These are phyloP conservation scores for Actias luna DNA, from an alignment of 2,888 invertebrate species.

Conservation along the genomic window DNA sequence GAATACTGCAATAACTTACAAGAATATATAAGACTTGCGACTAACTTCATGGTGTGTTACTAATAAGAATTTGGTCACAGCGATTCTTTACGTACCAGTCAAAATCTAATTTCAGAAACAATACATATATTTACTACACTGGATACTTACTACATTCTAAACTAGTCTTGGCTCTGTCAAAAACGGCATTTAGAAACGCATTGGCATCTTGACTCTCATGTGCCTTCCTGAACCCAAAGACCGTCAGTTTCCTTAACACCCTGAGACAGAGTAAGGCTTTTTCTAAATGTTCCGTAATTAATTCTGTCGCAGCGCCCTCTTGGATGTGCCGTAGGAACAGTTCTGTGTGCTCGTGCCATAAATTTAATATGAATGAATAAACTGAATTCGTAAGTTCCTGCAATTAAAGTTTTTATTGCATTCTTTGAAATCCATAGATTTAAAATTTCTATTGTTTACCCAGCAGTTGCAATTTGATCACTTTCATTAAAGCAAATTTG, in stretches of 20 bases:
- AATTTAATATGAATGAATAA: constrained; percentile 86
- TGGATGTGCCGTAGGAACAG: constrained; percentile 85
- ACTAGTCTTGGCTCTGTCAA: constrained; percentile 88
- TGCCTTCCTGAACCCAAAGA: constrained; percentile 91
- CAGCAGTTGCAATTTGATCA: too few species aligned
- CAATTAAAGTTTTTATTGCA: constrained; percentile 18
- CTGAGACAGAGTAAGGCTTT: constrained; percentile 90
- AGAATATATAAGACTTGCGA: too few species aligned
- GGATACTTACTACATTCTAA: constrained; percentile 91
- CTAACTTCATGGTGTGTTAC: too few species aligned
- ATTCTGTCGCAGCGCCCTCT: constrained; percentile 80
- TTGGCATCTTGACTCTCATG: constrained; percentile 88
- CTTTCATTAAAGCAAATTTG: too few species aligned
- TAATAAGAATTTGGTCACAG: too few species aligned
- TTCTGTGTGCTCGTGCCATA: constrained; percentile 90
- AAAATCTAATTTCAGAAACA: too few species aligned
- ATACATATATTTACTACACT: too few species aligned
- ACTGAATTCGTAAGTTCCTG: constrained; percentile 90
- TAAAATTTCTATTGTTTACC: too few species aligned
- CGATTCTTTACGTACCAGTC: too few species aligned
- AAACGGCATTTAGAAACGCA: constrained; percentile 89
- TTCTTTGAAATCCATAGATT: too few species aligned
- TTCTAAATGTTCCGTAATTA: constrained; percentile 86
- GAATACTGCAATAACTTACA: too few species aligned
- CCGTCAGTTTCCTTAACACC: constrained; percentile 90